Base-by-base conservation (phyloP, 2,888 invertebrate species). In the Leptothorax acervorum region DNA sequence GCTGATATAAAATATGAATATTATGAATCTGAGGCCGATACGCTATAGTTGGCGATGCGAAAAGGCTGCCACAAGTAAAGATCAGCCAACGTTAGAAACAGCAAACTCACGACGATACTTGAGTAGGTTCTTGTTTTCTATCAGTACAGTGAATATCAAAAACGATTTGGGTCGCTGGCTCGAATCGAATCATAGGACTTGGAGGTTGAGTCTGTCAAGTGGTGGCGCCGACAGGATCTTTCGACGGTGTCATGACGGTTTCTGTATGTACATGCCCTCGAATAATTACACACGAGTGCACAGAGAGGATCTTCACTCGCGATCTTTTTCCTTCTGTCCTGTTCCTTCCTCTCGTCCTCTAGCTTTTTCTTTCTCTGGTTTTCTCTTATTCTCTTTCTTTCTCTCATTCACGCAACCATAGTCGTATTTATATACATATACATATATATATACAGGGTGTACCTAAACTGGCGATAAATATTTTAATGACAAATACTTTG, bases 111-210 rank as follows among this genome's bases (percentile, higher is more conserved):
- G 79, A 60, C 12, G 45, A 60, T 79, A 70, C 60, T 60, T 60
- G 23, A n/a, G 12, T 23, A 48, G 28, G 12, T 57, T 79, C 28
- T 60, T 23, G 35, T 39, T 23, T 45, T 31, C 31, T 53, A 70
- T 57, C 87, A 82, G 23, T 82, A 86, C 85, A 83, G 89, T 82
- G 85, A 86, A 90, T 83, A 88, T 90, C 88, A 87, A 81, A 82
- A 88, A 74, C 86, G 84, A 87, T 92, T 86, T 87, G 79, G 87
- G 76, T 86, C 87, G 82, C 53, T 89, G 88, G 86, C 85, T 90
- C 87, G 89, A 91, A 92, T 92, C 92, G 90, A 91, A 90, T 91
- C 83, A 83, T 88, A 85, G 87, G 86, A 90, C 88, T 92, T 90
- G 87, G 84, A 73, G 71, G 83, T 86, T 86, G 86, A 91, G 85